A percentile compares a stretch with the other conserved stretches of the same genome.
Evolutionary conservation across 2,113 vertebrate genomes (phyloP).

Genomic region (Epinephelus fuscoguttatus): DNA sequence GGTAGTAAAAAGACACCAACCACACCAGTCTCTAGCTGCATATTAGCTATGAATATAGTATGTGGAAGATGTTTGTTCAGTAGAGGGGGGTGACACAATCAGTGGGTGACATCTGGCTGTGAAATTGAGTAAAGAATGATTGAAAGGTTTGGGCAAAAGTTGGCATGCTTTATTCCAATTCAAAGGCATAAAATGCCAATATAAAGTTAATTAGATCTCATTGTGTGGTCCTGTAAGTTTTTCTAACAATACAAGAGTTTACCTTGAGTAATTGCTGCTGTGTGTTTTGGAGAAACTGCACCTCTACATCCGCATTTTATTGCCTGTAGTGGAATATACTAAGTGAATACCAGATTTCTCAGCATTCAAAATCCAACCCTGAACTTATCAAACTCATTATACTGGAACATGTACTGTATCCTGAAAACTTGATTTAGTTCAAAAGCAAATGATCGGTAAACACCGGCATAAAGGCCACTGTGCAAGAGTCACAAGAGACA

Average conservation of each 20-base stretch:
- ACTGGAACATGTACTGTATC: background rate
- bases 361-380: background rate
- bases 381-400: background rate
- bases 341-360: background rate
- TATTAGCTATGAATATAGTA: conserved; percentile 43
- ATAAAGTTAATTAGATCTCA: background rate
- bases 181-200: background rate
- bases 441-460: background rate
- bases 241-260: background rate
- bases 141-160: conserved; percentile 9
- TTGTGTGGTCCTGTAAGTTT: background rate
- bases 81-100: conserved; percentile 25
- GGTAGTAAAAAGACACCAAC: conserved; percentile 20
- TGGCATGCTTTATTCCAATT: conserved; percentile 7
- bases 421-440: background rate
- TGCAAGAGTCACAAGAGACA: background rate
- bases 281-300: background rate
- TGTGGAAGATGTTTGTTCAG: conserved; percentile 37
- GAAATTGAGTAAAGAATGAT: conserved; percentile 62
- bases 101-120: conserved; percentile 54
- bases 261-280: background rate
- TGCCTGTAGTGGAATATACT: background rate
- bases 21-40: conserved; percentile 17
- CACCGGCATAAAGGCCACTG: background rate
- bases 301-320: background rate